Evolutionary conservation across 2,113 vertebrate species (phyloP).

Genomic region (Laterallus jamaicensis): DNA sequence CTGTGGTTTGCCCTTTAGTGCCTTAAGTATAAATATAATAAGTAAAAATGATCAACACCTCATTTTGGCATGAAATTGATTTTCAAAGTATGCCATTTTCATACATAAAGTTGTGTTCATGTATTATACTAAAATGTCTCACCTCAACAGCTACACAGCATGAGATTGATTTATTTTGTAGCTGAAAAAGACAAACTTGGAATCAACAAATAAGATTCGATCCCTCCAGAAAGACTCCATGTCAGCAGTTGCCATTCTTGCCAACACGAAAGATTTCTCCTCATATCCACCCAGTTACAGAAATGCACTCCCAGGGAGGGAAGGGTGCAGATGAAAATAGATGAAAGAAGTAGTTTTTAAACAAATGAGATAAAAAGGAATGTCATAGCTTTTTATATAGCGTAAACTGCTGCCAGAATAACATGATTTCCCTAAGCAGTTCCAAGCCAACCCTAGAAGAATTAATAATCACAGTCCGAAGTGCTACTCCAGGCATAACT

Average conservation of each 20-base stretch:
- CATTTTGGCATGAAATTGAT: constrained; percentile 46
- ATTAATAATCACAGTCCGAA: background rate
- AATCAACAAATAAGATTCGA: constrained; percentile 8
- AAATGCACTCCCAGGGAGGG: background rate
- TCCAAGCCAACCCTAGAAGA: background rate
- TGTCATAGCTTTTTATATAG: background rate
- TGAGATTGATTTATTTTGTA: constrained; percentile 52
- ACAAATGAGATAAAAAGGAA: background rate
- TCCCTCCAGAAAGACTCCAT: background rate
- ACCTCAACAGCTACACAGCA: constrained; percentile 5
- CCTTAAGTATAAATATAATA: constrained; percentile 24
- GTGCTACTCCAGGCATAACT: background rate
- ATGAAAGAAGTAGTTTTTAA: background rate
- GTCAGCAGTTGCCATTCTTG: background rate
- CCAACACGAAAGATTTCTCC: background rate
- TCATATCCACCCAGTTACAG: background rate
- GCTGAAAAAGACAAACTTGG: constrained; percentile 35
- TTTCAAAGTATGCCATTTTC: constrained; percentile 48
- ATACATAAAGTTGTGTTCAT: constrained; percentile 9
- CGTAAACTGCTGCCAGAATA: background rate
- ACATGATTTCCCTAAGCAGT: background rate
- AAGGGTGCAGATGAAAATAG: background rate
- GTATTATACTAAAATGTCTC: constrained; percentile 8
- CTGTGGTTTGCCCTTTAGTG: constrained; percentile 18
- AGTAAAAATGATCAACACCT: constrained; percentile 32